Percentiles rank a stretch among this genome's conserved stretches.
These are phyloP conservation scores for Aulostomus chinensis DNA, from an alignment of 2,797 vertebrate genomes.

Conservation along the genomic window DNA sequence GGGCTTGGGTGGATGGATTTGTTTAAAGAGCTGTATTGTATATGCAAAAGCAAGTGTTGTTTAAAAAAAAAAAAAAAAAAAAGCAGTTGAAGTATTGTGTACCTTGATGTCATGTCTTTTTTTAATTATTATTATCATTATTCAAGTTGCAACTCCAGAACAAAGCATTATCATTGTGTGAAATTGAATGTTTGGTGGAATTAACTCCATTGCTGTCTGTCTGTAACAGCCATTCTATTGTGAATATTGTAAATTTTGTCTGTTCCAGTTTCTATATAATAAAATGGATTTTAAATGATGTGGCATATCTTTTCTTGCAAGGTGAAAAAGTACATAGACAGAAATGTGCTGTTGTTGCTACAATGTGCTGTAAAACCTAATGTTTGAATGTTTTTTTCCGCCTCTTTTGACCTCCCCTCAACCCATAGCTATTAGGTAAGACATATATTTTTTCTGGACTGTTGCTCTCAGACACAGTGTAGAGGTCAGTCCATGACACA, in stretches of 20 bases:
- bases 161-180: conserved; percentile 16
- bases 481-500: conserved; percentile 16
- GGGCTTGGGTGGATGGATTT: conserved; percentile 43
- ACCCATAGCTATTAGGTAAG: no score
- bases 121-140: conserved; percentile 1
- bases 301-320: background rate
- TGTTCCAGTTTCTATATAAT: conserved; percentile 68
- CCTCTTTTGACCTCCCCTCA: no score
- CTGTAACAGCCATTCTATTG: conserved; percentile 42
- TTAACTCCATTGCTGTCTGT: conserved; percentile 17
- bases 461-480: conserved; percentile 8
- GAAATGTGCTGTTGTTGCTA: no score
- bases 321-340: background rate
- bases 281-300: conserved; percentile 65
- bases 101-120: conserved; percentile 23
- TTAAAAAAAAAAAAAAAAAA: background rate
- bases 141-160: conserved; percentile 32
- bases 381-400: background rate
- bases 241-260: conserved; percentile 56
- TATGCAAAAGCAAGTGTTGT: conserved; percentile 11
- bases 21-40: conserved; percentile 26
- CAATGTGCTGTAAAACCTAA: background rate
- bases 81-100: conserved; percentile 1
- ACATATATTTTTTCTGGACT: background rate
- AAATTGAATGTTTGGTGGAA: conserved; percentile 13